Evolutionary conservation across 2,113 vertebrate species (phyloP).

Genomic region (Planiliza haematocheilus): DNA sequence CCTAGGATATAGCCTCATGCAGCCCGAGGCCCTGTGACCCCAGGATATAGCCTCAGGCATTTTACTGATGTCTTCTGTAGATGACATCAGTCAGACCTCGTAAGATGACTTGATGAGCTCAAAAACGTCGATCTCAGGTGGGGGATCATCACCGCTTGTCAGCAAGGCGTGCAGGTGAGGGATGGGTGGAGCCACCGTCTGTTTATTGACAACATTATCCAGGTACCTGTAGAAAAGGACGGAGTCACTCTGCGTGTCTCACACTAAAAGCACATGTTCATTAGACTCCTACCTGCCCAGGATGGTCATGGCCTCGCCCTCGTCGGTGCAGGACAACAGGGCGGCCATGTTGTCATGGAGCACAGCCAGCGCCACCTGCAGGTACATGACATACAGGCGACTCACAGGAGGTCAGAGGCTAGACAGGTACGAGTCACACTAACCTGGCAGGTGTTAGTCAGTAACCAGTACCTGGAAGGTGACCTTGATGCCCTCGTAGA

Average conservation of each 20-base stretch:
- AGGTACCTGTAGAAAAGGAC: conserved; percentile 85
- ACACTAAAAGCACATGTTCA: too few species aligned
- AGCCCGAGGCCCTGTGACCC: not conserved
- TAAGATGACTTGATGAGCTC: conserved; percentile 94
- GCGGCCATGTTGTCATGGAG: conserved; percentile 95
- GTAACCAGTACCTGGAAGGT: conserved; percentile 87
- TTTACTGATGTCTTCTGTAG: too few species aligned
- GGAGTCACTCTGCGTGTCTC: not conserved
- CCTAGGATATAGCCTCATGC: too few species aligned
- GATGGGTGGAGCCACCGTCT: conserved; percentile 90
- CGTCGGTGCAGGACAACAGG: conserved; percentile 90
- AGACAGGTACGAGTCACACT: too few species aligned
- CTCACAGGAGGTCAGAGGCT: too few species aligned
- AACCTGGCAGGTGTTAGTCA: too few species aligned
- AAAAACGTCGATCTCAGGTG: conserved; percentile 91
- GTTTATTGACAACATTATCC: conserved; percentile 95
- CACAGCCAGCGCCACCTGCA: conserved; percentile 90
- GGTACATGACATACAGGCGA: not conserved
- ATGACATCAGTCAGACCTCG: conserved; percentile 85
- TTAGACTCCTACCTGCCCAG: conserved; percentile 91
- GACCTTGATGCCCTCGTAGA: conserved; percentile 97
- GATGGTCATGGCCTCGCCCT: conserved; percentile 98
- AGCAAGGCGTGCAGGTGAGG: conserved; percentile 93
- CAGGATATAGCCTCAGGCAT: not conserved
- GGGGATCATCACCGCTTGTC: conserved; percentile 90